Base-by-base conservation (phyloP, 1,140 invertebrate genomes). In the Alviniconcha marisindica region DNA sequence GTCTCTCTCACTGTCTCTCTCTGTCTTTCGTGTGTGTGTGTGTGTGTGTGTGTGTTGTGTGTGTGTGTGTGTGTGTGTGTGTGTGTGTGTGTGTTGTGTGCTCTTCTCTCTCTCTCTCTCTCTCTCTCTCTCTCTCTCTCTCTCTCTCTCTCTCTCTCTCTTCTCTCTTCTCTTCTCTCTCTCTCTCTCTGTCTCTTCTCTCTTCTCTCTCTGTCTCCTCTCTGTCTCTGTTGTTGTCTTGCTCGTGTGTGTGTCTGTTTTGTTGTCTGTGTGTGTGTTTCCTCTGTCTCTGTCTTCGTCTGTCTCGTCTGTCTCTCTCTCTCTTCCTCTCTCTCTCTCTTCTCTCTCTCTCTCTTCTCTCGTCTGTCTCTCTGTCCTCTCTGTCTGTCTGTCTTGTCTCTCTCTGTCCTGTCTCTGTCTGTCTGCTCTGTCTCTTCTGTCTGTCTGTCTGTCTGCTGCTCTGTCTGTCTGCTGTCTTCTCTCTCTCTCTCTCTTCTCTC, bases 391-490 rank as follows among this genome's bases (percentile, higher is more conserved):
- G 10, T n/a, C n/a, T n/a, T n/a, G n/a, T n/a, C n/a, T 42, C 40
- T 42, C 40, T 73, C 33, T 73, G 0, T 73, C n/a, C n/a, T 73
- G n/a, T 38, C 69, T 38, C 69, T 73, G n/a, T 36, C 33, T 60
- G 21, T 60, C n/a, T n/a, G n/a, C n/a, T n/a, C n/a, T n/a, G n/a
- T n/a, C n/a, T n/a, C n/a, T 24, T 60, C 56, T 60, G 14, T 60
- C 56, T 60, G 14, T 60, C 56, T 60, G 21, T 60, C 56, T 60
- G 21, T 60, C 15, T 60, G 21, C 28, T n/a, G 21, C n/a, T 60
- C 56, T 60, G 15, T 14, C 7, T 60, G 4, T 60, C 12, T 60
- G 54, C 28, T 24, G 21, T 18, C 28, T 5, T 60, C 10, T 51
- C 14, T 21, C 0, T 60, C 54, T 21, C 4, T 60, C 54, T 60